phyloP scores from a whole-genome alignment of 2,797 vertebrate species.

The Tamandua tetradactyla region DNA sequence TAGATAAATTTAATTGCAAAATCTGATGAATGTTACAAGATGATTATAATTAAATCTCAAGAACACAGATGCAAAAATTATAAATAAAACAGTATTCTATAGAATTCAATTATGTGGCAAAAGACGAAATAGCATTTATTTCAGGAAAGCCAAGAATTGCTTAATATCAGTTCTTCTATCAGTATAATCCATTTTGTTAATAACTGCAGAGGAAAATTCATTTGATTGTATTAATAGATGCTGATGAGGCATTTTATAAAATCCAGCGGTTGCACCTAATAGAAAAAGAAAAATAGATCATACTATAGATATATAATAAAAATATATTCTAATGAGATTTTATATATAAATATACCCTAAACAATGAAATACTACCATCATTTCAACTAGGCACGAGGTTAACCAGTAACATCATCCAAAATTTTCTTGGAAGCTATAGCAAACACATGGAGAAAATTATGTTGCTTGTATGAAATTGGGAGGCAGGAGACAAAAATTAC shows the following conservation, averaged over 20 bases:
- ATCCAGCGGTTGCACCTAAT: not conserved
- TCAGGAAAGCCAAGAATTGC: not conserved
- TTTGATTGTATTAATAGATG: not conserved
- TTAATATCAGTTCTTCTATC: not conserved
- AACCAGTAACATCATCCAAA: not conserved
- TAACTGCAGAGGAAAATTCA: constrained; percentile 33
- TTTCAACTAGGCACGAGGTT: not conserved
- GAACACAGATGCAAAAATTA: not conserved
- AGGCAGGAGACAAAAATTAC: not conserved
- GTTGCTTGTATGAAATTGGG: not conserved
- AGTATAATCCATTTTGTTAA: not conserved
- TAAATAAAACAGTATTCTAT: not conserved
- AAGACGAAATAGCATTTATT: not conserved
- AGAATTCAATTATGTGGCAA: not conserved
- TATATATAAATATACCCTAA: too few relatives aligned
- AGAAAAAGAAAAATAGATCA: not conserved
- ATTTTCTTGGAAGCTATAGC: not conserved
- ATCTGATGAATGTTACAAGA: not conserved
- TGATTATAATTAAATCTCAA: not conserved
- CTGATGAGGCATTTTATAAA: not conserved
- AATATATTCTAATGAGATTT: not conserved
- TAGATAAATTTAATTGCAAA: not conserved
- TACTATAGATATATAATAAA: not conserved
- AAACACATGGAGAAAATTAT: constrained; percentile 35
- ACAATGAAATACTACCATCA: constrained; percentile 1